Evolutionary conservation across 1,140 invertebrate species (phyloP), one percentile per base, ranked within the genome.

Genomic region (Palaemon carinicauda): DNA sequence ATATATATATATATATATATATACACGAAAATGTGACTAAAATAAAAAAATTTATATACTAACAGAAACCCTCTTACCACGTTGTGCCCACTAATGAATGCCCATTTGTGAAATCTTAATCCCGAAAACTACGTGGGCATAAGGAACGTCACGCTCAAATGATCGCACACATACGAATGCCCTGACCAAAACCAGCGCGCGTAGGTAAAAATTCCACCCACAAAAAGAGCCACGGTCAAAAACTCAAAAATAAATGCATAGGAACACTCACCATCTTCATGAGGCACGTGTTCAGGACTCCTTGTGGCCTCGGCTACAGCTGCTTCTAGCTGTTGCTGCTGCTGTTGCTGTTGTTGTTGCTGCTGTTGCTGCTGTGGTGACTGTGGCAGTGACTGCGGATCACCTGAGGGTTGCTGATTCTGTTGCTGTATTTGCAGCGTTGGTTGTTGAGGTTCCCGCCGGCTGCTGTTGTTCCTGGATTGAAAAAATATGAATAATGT

Each of bases 181-280:
- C n/a, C n/a, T n/a, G n/a, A n/a, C n/a, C n/a, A n/a, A n/a, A n/a
- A n/a, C n/a, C n/a, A 41, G 41, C 12, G 41, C 7, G 41, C 41
- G 5, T 41, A 4, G 12, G 12, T 0, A 41, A 41, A 3, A 41
- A 33, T n/a, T 50, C n/a, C 27, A 41, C 17, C 69, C 21, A 0
- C 15, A 19, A 27, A 27, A 17, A 73, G 3, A n/a, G n/a, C n/a
- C n/a, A n/a, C n/a, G n/a, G n/a, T n/a, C n/a, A n/a, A n/a, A n/a
- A n/a, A n/a, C n/a, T n/a, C n/a, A n/a, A 65, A 65, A 65, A 3
- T 0, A 65, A 65, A 27, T 65, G 0, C 56, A 2, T 15, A 9
- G 7, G n/a, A 75, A 75, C 73, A 75, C 73, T 75, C 33, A 75
- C 73, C 73, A 33, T 75, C 73, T 50, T 75, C 73, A 75, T 75